A percentile compares a stretch with the other conserved stretches of the same genome.
These are phyloP conservation scores for Dasypus novemcinctus DNA, from an alignment of 2,113 vertebrate genomes.

Conservation along the genomic window DNA sequence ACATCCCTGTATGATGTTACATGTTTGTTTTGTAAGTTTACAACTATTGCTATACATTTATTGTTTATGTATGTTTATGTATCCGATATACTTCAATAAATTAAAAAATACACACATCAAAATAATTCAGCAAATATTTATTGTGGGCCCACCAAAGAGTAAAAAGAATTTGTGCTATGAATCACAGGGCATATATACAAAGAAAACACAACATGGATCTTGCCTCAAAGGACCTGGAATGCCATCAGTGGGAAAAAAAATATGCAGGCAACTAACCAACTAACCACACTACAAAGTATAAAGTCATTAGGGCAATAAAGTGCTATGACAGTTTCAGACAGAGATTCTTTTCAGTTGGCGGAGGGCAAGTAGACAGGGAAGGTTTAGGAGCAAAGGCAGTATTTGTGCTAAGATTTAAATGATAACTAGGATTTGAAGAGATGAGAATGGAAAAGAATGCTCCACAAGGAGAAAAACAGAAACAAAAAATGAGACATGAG, in stretches of 20 bases:
- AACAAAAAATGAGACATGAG: not conserved
- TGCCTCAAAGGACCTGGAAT: not conserved
- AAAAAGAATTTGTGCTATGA: not conserved
- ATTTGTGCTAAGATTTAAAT: not conserved
- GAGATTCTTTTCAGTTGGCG: not conserved
- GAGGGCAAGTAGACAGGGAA: not conserved
- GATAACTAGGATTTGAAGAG: not conserved
- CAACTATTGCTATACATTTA: no score
- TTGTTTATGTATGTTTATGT: no score
- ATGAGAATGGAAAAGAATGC: not conserved
- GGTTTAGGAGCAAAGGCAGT: not conserved
- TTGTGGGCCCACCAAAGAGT: not conserved
- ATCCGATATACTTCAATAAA: no score
- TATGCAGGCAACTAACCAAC: not conserved
- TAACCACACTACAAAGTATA: not conserved
- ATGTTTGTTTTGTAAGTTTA: no score
- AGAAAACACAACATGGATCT: conserved; percentile 4
- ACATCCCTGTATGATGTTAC: no score
- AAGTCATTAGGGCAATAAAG: not conserved
- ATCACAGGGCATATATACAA: not conserved
- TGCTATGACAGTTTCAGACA: not conserved
- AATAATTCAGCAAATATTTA: conserved; percentile 38
- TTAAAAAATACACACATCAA: not conserved
- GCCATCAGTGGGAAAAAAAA: not conserved
- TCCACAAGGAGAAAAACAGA: not conserved